Base-by-base conservation (phyloP, 2,888 invertebrate species). In the Electrophaes corylata region DNA sequence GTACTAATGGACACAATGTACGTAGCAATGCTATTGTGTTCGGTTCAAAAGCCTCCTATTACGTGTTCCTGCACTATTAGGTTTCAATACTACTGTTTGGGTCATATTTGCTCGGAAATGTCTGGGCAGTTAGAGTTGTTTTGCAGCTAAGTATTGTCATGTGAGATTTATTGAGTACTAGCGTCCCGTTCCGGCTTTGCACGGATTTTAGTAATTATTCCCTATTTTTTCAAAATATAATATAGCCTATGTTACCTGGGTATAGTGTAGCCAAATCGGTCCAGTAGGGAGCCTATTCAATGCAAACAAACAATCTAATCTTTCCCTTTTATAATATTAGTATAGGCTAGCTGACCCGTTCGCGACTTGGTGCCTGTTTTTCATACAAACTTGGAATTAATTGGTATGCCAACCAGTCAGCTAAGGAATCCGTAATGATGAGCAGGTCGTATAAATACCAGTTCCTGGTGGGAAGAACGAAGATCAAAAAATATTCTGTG, bases 401-500 rank as follows among this genome's bases (percentile, higher is more conserved):
- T 55, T 57, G 40, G 26, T 56, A 57, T 60, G 51, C 51, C 39
- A 51, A 49, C 16, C 56, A 58, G 46, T 53, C 51, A 29, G 33
- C 60, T 57, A 61, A 70, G 69, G 78, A 79, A 83, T 80, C 62
- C 70, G 69, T 69, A 81, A 82, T 81, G 79, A 72, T 76, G 69
- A 65, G 69, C 57, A 58, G 73, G 76, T 81, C 81, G 83, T 83
- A 77, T 85, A 87, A 85, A 86, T 86, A 66, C 83, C 84, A 60
- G 73, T 81, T 83, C 79, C 81, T 75, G 79, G 75, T 79, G 78
- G 73, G 44, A 52, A 37, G 50, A 39, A 11, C 45, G 78, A 79
- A 81, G 78, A 81, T 83, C 78, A 79, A 83, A 86, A 87, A 88
- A 85, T 86, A 86, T 86, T 86, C 81, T 75, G 73, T 71, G 79